Evolutionary conservation across 2,113 vertebrate genomes (phyloP).

Genomic region (Eretmochelys imbricata): DNA sequence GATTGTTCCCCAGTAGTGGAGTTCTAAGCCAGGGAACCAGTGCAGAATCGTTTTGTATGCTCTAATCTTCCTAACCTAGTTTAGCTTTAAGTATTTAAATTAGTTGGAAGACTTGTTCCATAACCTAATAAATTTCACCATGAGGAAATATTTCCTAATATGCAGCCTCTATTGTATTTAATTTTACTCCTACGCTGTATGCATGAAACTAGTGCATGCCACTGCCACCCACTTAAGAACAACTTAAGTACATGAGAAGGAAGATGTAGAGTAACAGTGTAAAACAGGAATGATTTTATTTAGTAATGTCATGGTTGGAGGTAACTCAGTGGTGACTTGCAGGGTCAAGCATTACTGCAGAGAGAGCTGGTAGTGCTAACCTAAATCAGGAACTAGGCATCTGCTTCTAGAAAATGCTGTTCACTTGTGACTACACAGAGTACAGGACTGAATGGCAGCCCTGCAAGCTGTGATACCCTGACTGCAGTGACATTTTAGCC

Average conservation of each 20-base stretch:
- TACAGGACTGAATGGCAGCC: not conserved
- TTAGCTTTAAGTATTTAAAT: not conserved
- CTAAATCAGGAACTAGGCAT: not conserved
- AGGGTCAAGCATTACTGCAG: not conserved
- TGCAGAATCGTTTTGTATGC: not conserved
- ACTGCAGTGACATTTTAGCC: not conserved
- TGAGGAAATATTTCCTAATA: not conserved
- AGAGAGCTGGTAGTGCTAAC: not conserved
- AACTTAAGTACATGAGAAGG: not conserved
- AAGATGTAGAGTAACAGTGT: not conserved
- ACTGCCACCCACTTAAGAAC: not conserved
- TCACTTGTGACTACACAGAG: not conserved
- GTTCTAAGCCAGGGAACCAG: not conserved
- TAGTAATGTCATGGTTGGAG: constrained; percentile 21
- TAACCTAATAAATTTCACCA: not conserved
- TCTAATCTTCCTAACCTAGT: not conserved
- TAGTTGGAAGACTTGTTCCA: not conserved
- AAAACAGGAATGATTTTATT: constrained; percentile 56
- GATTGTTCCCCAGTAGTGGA: not conserved
- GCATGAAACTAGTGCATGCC: not conserved
- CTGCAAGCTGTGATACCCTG: not conserved
- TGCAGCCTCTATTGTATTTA: not conserved
- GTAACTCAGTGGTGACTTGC: constrained; percentile 41
- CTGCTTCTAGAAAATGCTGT: not conserved
- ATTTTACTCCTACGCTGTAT: not conserved